phyloP scores from a whole-genome alignment of 2,797 vertebrate genomes.

The Rhabdophis nuchalis region DNA sequence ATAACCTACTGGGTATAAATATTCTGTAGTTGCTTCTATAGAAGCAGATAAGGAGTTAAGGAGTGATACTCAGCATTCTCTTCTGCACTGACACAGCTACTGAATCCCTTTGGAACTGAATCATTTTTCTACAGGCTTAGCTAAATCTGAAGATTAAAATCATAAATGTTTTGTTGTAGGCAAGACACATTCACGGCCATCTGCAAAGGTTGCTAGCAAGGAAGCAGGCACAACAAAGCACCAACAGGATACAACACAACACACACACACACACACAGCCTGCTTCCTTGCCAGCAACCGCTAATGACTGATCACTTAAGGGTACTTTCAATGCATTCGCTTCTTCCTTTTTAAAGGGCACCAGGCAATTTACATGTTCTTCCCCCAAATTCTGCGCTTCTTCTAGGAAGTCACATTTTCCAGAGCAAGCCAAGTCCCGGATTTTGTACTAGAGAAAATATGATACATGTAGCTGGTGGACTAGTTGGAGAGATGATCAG shows the following conservation, averaged over 20 bases:
- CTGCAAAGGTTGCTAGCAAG: background rate
- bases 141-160: background rate
- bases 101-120: slow-evolving; percentile 8
- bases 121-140: slow-evolving; percentile 6
- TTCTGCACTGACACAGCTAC: background rate
- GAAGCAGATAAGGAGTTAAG: background rate
- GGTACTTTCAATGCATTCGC: background rate
- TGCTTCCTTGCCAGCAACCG: background rate
- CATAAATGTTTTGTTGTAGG: background rate
- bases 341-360: background rate
- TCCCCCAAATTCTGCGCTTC: background rate
- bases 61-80: background rate
- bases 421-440: background rate
- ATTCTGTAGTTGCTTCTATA: slow-evolving; percentile 4
- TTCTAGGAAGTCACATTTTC: background rate
- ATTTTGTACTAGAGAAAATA: background rate
- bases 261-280: no score
- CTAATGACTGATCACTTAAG: background rate
- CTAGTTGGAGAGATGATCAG: background rate
- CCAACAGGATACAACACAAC: background rate
- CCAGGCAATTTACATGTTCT: background rate
- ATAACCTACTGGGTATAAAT: slow-evolving; percentile 9
- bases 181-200: background rate
- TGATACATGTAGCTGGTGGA: background rate
- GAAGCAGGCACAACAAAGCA: background rate